These are phyloP conservation scores for Psephotus haematonotus DNA, from an alignment of 2,113 vertebrate genomes.

Conservation along the genomic window DNA sequence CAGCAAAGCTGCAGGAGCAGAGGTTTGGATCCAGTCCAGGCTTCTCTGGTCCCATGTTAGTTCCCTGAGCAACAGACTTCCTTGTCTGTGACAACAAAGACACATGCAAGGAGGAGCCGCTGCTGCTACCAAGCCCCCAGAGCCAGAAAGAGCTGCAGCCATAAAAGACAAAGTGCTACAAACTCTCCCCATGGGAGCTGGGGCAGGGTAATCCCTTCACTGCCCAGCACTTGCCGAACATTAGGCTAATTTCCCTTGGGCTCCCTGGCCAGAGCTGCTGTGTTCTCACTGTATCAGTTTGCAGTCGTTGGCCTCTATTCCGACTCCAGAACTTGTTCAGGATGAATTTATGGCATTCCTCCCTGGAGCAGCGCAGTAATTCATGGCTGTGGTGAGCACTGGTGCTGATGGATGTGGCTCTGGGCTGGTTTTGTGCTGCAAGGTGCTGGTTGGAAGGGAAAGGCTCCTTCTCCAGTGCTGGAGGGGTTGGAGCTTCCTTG, in stretches of 20 bases:
- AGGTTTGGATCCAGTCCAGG: fast-evolving
- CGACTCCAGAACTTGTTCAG: conserved; percentile 29
- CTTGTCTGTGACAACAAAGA: neutral
- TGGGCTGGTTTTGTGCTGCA: neutral
- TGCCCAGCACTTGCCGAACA: neutral
- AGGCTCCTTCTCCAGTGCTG: neutral
- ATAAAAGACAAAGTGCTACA: neutral
- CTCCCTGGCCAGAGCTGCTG: neutral
- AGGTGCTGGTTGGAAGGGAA: neutral
- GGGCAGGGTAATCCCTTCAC: neutral
- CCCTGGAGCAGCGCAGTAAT: neutral
- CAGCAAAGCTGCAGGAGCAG: neutral
- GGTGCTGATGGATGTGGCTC: conserved; percentile 31
- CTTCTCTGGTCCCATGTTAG: neutral
- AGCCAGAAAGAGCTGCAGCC: neutral
- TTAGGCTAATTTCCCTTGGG: conserved; percentile 32
- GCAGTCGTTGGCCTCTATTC: conserved; percentile 59
- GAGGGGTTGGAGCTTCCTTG: neutral
- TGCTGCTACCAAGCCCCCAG: neutral
- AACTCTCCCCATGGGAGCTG: neutral
- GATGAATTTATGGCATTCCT: conserved; percentile 65
- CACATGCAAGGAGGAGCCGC: neutral
- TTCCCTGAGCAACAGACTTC: neutral
- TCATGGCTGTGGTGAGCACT: neutral
- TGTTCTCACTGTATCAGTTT: conserved; percentile 55